Conservation (phyloP, 1,140 invertebrate genomes). For the Drosophila cardini region DNA sequence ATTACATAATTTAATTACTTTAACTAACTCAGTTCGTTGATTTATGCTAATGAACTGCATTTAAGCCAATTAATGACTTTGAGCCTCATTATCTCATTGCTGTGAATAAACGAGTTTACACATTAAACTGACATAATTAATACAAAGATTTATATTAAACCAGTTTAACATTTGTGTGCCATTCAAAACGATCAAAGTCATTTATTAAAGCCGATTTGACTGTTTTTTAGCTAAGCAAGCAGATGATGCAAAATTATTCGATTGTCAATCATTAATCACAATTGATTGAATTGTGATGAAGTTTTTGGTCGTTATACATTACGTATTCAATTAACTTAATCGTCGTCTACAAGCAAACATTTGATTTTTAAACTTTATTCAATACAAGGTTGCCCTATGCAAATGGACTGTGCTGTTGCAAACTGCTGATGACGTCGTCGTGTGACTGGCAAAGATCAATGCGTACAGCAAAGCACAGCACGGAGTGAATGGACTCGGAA, state of each 20-base stretch:
- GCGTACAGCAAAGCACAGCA: conserved; percentile 1
- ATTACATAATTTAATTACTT: background rate
- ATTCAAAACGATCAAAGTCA: conserved; percentile 43
- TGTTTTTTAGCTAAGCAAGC: conserved; percentile 1
- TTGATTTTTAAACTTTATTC: background rate
- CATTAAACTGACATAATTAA: conserved; percentile 51
- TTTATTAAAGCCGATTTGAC: background rate
- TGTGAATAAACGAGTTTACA: conserved; percentile 38
- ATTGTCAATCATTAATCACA: conserved; percentile 37
- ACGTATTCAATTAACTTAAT: conserved; percentile 32
- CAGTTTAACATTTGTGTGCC: conserved; percentile 38
- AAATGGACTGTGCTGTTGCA: conserved; percentile 28
- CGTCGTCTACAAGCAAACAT: background rate
- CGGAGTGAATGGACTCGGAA: conserved; percentile 47
- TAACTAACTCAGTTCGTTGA: background rate
- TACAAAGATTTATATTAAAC: conserved; percentile 38
- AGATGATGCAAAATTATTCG: conserved; percentile 6
- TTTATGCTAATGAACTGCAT: conserved; percentile 37
- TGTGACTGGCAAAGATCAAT: conserved; percentile 45
- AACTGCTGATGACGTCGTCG: conserved; percentile 20
- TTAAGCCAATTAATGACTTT: conserved; percentile 13
- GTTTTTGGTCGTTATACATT: conserved; percentile 12
- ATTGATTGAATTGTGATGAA: conserved; percentile 24
- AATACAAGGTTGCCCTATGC: conserved; percentile 36
- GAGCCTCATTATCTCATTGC: conserved; percentile 13